Evolutionary conservation across 53 echinoderm and acorn worm genomes (phyloP), one percentile per base, ranked within the genome.

Genomic region (Echinarachnius parma): DNA sequence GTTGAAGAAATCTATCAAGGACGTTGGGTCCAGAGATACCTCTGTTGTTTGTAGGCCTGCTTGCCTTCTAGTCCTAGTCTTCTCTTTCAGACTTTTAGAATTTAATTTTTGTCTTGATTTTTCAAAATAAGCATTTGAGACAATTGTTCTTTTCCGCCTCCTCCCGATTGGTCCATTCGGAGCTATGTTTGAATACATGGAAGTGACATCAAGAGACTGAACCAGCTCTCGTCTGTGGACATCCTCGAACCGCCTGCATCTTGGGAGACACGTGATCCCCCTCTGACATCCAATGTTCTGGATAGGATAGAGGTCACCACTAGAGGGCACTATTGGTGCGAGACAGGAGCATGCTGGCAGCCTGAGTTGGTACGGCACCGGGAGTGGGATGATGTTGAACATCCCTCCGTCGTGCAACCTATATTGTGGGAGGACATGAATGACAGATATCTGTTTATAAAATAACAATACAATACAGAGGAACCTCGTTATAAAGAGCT

Each of bases 361-460:
- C 10, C 84, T 81, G 5, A 87, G 76, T n/a, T 75, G 76, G 29
- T 87, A 92, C 26, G 92, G 81, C 28, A 66, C 83, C 3, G 81
- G 80, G 2, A 78, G 49, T 3, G 87, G 96, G 28, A 82, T 34
- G 16, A 31, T 70, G 53, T 84, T 96, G 77, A 96, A 96, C 75
- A 96, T 78, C 2, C 96, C 96, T 20, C 96, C 96, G 60, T 96
- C 88, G 44, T 60, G 87, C 15, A 96, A 77, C 48, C 96, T 96
- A 30, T 3, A 31, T 34, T 34, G n/a, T n/a, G n/a, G n/a, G n/a
- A n/a, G n/a, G n/a, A n/a, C n/a, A n/a, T n/a, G n/a, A n/a, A n/a
- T n/a, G n/a, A n/a, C n/a, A n/a, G n/a, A n/a, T n/a, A n/a, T n/a
- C n/a, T n/a, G n/a, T n/a, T n/a, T n/a, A n/a, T n/a, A n/a, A n/a